These are phyloP conservation scores for Chouioia cunea DNA, from an alignment of 2,888 invertebrate genomes.

Conservation along the genomic window DNA sequence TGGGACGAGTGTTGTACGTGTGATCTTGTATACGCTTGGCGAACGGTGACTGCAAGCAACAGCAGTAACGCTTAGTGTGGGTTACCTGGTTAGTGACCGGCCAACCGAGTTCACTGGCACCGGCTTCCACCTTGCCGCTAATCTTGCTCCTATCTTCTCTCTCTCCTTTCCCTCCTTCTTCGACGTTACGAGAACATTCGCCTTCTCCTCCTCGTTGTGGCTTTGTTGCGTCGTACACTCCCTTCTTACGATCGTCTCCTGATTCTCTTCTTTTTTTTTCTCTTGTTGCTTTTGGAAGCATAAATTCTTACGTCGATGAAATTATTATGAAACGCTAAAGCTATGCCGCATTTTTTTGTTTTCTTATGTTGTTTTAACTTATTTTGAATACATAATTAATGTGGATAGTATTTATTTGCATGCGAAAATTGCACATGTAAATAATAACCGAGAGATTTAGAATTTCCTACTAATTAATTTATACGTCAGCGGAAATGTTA, in stretches of 20 bases:
- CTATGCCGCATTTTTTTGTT: neutral
- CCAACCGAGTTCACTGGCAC: constrained; percentile 70
- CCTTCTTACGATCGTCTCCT: constrained; percentile 26
- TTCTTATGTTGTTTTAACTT: neutral
- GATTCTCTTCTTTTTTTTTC: constrained; percentile 21
- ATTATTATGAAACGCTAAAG: too few species aligned
- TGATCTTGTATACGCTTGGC: too few species aligned
- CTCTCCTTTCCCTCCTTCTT: constrained; percentile 25
- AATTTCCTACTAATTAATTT: too few species aligned
- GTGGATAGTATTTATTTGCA: too few species aligned
- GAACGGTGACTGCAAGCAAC: neutral
- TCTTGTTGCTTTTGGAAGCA: constrained; percentile 21
- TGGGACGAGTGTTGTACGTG: too few species aligned
- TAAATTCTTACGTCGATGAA: constrained; percentile 4
- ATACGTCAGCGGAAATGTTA: too few species aligned
- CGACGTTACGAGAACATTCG: neutral
- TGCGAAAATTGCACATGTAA: too few species aligned
- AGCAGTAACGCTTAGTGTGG: constrained; percentile 61
- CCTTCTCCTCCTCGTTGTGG: constrained; percentile 9
- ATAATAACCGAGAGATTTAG: too few species aligned
- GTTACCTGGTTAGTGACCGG: constrained; percentile 70
- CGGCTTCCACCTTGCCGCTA: constrained; percentile 64
- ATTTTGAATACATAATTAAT: neutral
- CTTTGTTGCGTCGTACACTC: neutral
- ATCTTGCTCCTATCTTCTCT: constrained; percentile 43